These are phyloP conservation scores for Heterochromis multidens DNA, from an alignment of 2,113 vertebrate genomes.

Conservation along the genomic window DNA sequence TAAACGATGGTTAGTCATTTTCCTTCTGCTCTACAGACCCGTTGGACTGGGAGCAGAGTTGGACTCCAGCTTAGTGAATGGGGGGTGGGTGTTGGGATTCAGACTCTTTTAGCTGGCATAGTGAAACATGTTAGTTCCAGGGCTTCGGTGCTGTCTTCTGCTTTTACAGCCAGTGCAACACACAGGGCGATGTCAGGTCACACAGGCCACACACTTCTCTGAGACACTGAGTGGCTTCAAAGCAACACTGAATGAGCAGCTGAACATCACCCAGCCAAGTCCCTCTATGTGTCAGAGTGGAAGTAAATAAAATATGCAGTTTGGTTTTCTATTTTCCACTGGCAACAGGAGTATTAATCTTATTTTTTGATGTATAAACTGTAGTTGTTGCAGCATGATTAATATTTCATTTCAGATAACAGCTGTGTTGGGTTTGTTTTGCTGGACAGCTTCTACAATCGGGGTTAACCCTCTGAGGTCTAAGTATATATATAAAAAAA, in stretches of 20 bases:
- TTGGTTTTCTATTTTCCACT: background rate
- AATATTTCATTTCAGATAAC: background rate
- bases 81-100: background rate
- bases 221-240: conserved; percentile 19
- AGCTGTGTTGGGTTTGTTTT: background rate
- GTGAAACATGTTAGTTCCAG: background rate
- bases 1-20: background rate
- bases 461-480: background rate
- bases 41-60: background rate
- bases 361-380: background rate
- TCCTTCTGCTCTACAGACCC: background rate
- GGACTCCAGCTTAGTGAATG: background rate
- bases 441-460: background rate
- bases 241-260: conserved; percentile 22
- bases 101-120: background rate
- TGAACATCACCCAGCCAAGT: conserved; percentile 16
- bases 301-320: background rate
- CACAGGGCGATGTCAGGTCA: conserved; percentile 21
- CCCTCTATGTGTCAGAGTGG: background rate
- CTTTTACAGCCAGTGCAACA: conserved; percentile 36
- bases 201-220: conserved; percentile 1
- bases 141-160: background rate
- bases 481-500: background rate
- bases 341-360: background rate
- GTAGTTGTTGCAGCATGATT: background rate